Evolutionary conservation across 2,888 invertebrate species (phyloP).

Genomic region (Agriopis aurantiaria): DNA sequence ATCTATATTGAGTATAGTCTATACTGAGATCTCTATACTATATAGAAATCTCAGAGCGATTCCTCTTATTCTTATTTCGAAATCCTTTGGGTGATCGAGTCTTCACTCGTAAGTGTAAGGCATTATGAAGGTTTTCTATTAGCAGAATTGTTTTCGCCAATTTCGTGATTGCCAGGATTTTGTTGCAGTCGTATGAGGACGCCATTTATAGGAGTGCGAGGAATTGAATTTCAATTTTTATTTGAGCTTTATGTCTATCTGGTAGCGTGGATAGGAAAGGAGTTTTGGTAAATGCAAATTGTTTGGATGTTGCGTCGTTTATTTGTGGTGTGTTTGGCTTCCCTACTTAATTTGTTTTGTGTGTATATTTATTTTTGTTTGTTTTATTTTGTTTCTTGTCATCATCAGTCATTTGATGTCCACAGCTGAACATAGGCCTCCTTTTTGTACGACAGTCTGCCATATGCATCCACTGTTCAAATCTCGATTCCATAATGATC

Average conservation of each 20-base stretch:
- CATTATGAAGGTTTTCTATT: slow-evolving; percentile 39
- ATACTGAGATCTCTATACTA: too few relatives aligned
- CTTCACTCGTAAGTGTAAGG: slow-evolving; percentile 35
- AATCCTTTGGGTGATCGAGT: slow-evolving; percentile 23
- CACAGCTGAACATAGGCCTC: too few relatives aligned
- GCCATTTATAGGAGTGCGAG: slow-evolving; percentile 21
- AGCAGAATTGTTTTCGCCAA: slow-evolving; percentile 42
- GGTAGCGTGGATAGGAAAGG: slow-evolving; percentile 2
- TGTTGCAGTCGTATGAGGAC: slow-evolving; percentile 30
- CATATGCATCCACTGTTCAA: too few relatives aligned
- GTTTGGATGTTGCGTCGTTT: slow-evolving; percentile 3
- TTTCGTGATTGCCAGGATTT: slow-evolving; percentile 42
- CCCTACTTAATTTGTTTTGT: slow-evolving; percentile 2
- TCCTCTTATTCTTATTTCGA: slow-evolving; percentile 29
- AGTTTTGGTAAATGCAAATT: slow-evolving; percentile 11
- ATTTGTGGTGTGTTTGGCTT: slow-evolving; percentile 3
- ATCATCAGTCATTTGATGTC: too few relatives aligned
- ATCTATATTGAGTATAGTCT: too few relatives aligned
- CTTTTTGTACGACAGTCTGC: too few relatives aligned
- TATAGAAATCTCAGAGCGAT: slow-evolving; percentile 12
- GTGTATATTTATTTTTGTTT: neutral
- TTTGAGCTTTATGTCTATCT: slow-evolving; percentile 7
- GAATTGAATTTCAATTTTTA: slow-evolving; percentile 32
- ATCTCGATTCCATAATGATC: too few relatives aligned
- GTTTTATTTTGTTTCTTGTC: too few relatives aligned